Evolutionary conservation across 1,140 invertebrate genomes (phyloP).

Genomic region (Drosophila pruinosa): DNA sequence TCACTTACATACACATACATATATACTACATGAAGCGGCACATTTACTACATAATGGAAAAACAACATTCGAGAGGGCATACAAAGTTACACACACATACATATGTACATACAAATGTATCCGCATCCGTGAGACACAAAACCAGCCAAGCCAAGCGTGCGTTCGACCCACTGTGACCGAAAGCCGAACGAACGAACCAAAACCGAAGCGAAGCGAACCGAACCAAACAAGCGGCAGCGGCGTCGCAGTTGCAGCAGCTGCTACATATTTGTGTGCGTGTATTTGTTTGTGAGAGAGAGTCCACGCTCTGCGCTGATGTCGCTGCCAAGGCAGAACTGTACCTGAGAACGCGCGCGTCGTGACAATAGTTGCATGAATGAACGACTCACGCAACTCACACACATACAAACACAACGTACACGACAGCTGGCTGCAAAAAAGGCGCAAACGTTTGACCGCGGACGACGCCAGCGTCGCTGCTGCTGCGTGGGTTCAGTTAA

Average conservation of each 20-base stretch:
- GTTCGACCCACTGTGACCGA: slow-evolving; percentile 58
- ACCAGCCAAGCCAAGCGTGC: slow-evolving; percentile 66
- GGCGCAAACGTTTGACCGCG: slow-evolving; percentile 56
- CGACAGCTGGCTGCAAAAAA: slow-evolving; percentile 70
- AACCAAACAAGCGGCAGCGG: slow-evolving; percentile 8
- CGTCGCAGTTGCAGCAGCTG: slow-evolving; percentile 30
- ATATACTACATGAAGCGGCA: slow-evolving; percentile 43
- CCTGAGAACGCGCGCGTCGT: slow-evolving; percentile 64
- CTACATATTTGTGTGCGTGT: neutral
- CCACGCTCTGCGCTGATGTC: slow-evolving; percentile 16
- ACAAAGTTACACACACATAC: neutral
- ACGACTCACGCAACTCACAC: slow-evolving; percentile 47
- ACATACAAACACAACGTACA: slow-evolving; percentile 25
- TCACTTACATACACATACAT: slow-evolving; percentile 32
- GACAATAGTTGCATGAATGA: slow-evolving; percentile 70
- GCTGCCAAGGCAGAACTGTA: slow-evolving; percentile 61
- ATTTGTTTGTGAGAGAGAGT: neutral
- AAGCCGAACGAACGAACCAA: slow-evolving; percentile 31
- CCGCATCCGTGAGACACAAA: slow-evolving; percentile 66
- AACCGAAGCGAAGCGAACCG: slow-evolving; percentile 27
- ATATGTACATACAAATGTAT: slow-evolving; percentile 45
- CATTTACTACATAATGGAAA: slow-evolving; percentile 72
- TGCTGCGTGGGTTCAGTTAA: slow-evolving; percentile 65
- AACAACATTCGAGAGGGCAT: slow-evolving; percentile 49
- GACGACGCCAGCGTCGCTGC: slow-evolving; percentile 37